Evolutionary conservation across 2,888 invertebrate species (phyloP), one percentile per base, ranked within the genome.

Genomic region (Diarsia mendica): DNA sequence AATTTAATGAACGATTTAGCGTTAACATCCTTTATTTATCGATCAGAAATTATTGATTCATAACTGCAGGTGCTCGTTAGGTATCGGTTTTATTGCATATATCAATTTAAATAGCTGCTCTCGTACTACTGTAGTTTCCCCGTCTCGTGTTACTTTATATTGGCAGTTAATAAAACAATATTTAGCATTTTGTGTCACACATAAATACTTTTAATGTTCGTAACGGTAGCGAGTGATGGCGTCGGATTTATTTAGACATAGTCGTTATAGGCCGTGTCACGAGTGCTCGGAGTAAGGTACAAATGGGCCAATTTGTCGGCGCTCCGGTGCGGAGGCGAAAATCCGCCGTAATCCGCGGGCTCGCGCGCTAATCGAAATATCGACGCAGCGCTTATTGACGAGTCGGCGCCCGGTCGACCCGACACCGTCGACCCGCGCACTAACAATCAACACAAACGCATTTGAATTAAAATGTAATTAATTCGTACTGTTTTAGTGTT

Each of bases 341-440:
- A 96, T 93, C 96, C 96, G 92, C 84, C 91, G 92, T 96, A 96
- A 96, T 94, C 96, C 96, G 91, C 90, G 90, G 91, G 90, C 93
- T 91, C 91, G 92, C 92, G 89, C 91, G 95, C 96, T 96, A 96
- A 96, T 96, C 96, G 96, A 95, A 95, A 95, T 95, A 96, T 95
- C 94, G 95, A 93, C 95, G 92, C 89, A 88, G 84, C 86, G 92
- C 90, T 93, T 93, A 94, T 94, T 93, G 95, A 93, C 94, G 90
- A 88, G 81, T 71, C 80, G 63, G 8, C 80, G 77, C 65, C 69
- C 77, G 53, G 58, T 49, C 60, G 79, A 77, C 80, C 82, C 68
- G 69, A 72, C 70, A 79, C 63, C 65, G 80, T 60, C 63, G 67
- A 63, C 58, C 71, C 55, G 28, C 69, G 60, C 83, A 76, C 78